Base-by-base conservation (phyloP, 2,797 vertebrate genomes). In the Chromobotia macracanthus region DNA sequence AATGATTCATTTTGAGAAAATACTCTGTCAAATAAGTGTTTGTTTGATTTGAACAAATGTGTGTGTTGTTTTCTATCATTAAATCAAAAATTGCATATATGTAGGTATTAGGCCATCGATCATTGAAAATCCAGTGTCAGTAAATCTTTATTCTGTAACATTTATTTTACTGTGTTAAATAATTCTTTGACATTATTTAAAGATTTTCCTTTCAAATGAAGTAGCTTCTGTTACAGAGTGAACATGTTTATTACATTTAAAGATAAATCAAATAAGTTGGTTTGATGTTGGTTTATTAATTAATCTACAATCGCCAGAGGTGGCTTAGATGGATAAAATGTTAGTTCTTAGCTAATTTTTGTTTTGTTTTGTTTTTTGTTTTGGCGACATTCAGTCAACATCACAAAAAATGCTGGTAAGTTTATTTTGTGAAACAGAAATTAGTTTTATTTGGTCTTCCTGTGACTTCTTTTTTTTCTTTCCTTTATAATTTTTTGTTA, bases 371-470 rank as follows among this genome's bases (percentile, higher is more conserved):
- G 90, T 92, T 93, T 92, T 91, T 91, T 91, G 50, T 90, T 93
- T 92, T 94, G 93, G 92, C 90, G 88, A 94, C 92, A 92, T 93
- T 95, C 93, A 95, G 94, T 95, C 94, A 89, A 95, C 94, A 89
- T 95, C 94, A 87, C 94, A 95, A 92, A 95, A 95, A 94, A 94
- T 95, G 93, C 94, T 95, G 93, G 94, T 95, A 94, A 95, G 94
- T 95, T 87, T 84, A 90, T 88, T 86, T 92, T 91, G 89, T 91
- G 90, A 90, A 79, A 91, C 89, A 87, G 91, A 89, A 90, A 90
- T 88, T 90, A 91, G 89, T 92, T 92, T 92, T 88, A 91, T 93
- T 72, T 80, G 91, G 91, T 92, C 23, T 89, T 93, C 86, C 89
- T 92, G 89, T 92, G 86, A 90, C 91, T 81, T 28, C 28, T 90